These are phyloP conservation scores for Epinephelus malabaricus DNA, from an alignment of 2,797 vertebrate genomes.

Conservation along the genomic window DNA sequence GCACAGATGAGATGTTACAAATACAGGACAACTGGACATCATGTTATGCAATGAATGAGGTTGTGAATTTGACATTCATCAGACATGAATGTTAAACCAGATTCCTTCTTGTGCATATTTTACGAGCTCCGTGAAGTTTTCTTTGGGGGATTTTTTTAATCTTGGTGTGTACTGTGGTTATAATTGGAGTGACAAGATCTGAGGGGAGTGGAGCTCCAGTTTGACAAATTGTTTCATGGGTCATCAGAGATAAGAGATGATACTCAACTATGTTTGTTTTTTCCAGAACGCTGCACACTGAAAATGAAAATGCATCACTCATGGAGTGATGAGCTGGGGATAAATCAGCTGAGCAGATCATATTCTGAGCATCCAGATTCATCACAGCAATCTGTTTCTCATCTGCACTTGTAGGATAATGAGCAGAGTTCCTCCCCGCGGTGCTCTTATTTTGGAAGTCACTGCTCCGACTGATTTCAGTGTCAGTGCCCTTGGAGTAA, in stretches of 20 bases:
- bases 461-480: slow-evolving; percentile 45
- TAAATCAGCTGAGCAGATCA: slow-evolving; percentile 57
- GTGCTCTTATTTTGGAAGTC: slow-evolving; percentile 31
- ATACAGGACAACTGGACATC: background rate
- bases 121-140: slow-evolving; percentile 5
- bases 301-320: slow-evolving; percentile 64
- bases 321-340: slow-evolving; percentile 27
- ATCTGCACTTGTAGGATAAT: slow-evolving; percentile 32
- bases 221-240: slow-evolving; percentile 49
- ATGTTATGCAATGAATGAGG: background rate
- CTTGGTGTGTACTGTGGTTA: background rate
- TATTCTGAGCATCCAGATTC: slow-evolving; percentile 40
- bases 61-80: slow-evolving; percentile 9
- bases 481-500: slow-evolving; percentile 15
- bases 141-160: background rate
- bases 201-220: slow-evolving; percentile 3
- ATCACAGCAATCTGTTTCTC: slow-evolving; percentile 51
- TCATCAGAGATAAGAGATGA: slow-evolving; percentile 52
- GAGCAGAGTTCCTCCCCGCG: slow-evolving; percentile 30
- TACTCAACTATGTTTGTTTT: slow-evolving; percentile 44
- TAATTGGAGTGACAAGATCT: slow-evolving; percentile 31
- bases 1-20: slow-evolving; percentile 16
- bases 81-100: background rate
- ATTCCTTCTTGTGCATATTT: slow-evolving; percentile 20
- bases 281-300: slow-evolving; percentile 42